Conservation (phyloP, 2,113 vertebrate genomes). For the Shinisaurus crocodilurus region DNA sequence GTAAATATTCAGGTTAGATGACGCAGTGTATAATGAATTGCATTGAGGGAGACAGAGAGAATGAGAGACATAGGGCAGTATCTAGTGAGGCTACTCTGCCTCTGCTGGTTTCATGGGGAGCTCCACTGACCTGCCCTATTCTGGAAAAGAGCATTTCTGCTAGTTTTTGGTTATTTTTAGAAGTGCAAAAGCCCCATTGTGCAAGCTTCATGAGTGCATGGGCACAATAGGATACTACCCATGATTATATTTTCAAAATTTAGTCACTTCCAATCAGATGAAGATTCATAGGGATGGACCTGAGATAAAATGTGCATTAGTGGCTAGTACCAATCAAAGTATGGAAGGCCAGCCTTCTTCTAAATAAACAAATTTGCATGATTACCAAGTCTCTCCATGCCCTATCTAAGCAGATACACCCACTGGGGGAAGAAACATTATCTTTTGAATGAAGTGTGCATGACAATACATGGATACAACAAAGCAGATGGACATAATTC, state of each 20-base stretch:
- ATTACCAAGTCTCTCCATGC: slow-evolving; percentile 35
- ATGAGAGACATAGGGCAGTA: background rate
- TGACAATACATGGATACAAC: background rate
- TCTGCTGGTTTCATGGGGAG: too few species aligned
- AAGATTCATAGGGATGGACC: background rate
- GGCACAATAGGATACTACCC: too few species aligned
- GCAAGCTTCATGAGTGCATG: too few species aligned
- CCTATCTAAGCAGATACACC: slow-evolving; percentile 42
- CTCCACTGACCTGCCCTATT: too few species aligned
- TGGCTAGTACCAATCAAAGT: slow-evolving; percentile 22
- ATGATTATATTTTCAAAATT: slow-evolving; percentile 18
- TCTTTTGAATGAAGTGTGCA: slow-evolving; percentile 13
- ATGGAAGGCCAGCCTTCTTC: background rate
- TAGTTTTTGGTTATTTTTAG: too few species aligned
- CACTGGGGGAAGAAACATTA: slow-evolving; percentile 9
- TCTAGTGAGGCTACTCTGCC: too few species aligned
- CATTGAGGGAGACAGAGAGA: background rate
- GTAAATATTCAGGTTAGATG: slow-evolving; percentile 36
- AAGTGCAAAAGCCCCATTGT: too few species aligned
- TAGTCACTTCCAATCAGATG: background rate
- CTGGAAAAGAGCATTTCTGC: too few species aligned
- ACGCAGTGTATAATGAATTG: background rate
- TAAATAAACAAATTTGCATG: background rate
- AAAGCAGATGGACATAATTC: slow-evolving; percentile 14
- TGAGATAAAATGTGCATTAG: background rate